A percentile compares a stretch with the other conserved stretches of the same genome.
Conservation (phyloP, 2,113 vertebrate genomes). For the Chamaea fasciata region DNA sequence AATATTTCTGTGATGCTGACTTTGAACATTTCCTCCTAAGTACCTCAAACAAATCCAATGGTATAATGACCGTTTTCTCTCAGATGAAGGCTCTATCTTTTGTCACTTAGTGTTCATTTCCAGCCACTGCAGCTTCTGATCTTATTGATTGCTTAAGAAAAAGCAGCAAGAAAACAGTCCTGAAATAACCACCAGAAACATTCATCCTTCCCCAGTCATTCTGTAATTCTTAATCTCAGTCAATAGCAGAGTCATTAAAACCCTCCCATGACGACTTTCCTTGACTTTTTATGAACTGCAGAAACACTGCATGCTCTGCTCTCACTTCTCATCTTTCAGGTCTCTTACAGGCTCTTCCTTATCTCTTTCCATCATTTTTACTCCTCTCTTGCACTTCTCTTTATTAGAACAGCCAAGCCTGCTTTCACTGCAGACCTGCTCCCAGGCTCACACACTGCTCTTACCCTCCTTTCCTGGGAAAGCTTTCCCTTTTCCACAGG, state of each 20-base stretch:
- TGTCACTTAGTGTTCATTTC: conserved; percentile 13
- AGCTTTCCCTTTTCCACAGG: background rate
- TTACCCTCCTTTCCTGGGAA: background rate
- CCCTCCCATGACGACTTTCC: background rate
- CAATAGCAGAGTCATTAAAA: background rate
- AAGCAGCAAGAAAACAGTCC: background rate
- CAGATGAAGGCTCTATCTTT: background rate
- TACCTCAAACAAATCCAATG: background rate
- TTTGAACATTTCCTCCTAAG: background rate
- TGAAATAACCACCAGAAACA: conserved; percentile 19
- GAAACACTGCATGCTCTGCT: background rate
- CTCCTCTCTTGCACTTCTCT: background rate
- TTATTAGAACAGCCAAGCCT: background rate
- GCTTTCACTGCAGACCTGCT: background rate
- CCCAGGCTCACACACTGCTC: background rate
- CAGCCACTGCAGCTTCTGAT: conserved; percentile 5
- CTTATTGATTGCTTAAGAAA: conserved; percentile 24
- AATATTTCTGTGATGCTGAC: background rate
- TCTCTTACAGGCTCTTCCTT: background rate
- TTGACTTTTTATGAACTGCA: background rate
- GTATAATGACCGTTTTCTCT: background rate
- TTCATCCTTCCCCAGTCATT: conserved; percentile 8
- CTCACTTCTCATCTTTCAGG: background rate
- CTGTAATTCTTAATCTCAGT: background rate
- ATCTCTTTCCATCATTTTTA: background rate